Conservation (phyloP, 2,888 invertebrate genomes). For the Halictus ligatus region DNA sequence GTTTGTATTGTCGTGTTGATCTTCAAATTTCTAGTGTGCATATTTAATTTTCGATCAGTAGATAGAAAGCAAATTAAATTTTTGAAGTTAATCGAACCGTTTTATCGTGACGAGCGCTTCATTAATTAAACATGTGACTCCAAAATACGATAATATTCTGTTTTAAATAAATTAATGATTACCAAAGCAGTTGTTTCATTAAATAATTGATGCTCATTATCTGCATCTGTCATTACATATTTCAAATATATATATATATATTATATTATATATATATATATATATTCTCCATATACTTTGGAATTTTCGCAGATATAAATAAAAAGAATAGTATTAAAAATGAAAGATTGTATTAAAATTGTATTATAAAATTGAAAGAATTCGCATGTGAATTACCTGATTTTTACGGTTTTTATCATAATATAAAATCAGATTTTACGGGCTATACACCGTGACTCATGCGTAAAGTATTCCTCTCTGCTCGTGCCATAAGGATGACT, state of each 20-base stretch:
- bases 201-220: neutral
- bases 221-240: neutral
- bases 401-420: neutral
- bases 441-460: neutral
- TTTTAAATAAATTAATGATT: neutral
- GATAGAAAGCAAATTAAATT: neutral
- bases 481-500: neutral
- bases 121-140: neutral
- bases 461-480: neutral
- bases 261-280: neutral
- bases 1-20: neutral
- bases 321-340: neutral
- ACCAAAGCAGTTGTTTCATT: neutral
- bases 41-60: neutral
- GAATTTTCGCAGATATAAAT: neutral
- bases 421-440: neutral
- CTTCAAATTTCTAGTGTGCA: neutral
- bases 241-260: neutral
- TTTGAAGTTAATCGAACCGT: neutral
- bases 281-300: neutral
- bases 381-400: neutral
- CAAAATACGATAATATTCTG: neutral
- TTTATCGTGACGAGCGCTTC: neutral
- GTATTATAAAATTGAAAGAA: too few species aligned
- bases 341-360: too few species aligned